Evolutionary conservation across 1,140 invertebrate species (phyloP).

Genomic region (Antheraea mylitta): DNA sequence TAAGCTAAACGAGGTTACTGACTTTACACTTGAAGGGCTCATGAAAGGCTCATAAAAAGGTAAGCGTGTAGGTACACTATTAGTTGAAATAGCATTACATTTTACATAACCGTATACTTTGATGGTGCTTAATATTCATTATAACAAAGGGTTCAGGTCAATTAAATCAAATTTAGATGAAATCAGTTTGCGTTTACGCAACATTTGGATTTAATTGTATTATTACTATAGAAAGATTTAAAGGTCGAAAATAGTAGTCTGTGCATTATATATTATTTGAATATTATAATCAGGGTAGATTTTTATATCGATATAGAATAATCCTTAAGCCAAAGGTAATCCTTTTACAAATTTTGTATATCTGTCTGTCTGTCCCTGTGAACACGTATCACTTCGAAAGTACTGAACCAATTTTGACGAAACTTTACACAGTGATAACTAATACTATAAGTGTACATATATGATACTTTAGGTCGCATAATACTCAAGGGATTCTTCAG

Average conservation of each 20-base stretch:
- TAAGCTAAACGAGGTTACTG: not conserved
- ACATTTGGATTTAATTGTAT: not conserved
- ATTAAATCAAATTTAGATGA: not conserved
- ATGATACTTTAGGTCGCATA: too few species aligned
- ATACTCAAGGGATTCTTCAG: too few species aligned
- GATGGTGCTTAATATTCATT: constrained; percentile 1
- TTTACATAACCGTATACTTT: not conserved
- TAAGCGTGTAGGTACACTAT: not conserved
- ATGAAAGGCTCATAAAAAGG: constrained; percentile 2
- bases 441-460: too few species aligned
- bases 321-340: too few species aligned
- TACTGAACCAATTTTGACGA: too few species aligned
- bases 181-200: not conserved
- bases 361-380: too few species aligned
- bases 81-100: not conserved
- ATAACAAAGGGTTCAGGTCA: not conserved
- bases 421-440: too few species aligned
- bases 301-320: too few species aligned
- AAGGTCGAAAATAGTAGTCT: not conserved
- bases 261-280: too few species aligned
- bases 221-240: not conserved
- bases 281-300: too few species aligned
- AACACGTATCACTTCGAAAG: too few species aligned
- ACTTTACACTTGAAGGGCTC: not conserved
- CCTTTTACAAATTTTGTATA: too few species aligned